Base-by-base conservation (phyloP, 2,113 vertebrate species). In the Microcebus tavaratra region DNA sequence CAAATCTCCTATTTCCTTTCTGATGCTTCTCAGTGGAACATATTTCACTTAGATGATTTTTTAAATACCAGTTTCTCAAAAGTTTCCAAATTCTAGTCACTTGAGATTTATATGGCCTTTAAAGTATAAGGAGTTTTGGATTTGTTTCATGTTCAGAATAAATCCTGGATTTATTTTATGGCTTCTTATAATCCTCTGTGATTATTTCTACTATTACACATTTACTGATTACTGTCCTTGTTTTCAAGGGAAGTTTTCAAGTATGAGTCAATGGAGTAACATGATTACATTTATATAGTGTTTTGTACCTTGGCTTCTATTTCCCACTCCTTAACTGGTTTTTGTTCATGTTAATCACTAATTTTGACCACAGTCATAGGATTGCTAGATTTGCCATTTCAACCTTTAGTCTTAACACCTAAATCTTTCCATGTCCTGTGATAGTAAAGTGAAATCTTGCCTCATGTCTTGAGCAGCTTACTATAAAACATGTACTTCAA, bases 71-170 rank as follows among this genome's bases (percentile, higher is more conserved):
- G 8, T 67, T 85, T 83, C 85, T 81, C 25, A 31, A 67, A 14
- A 39, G 67, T 95, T 96, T 94, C 45, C 55, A 94, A 88, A 85
- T 95, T 82, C 31, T 82, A 68, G 31, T 96, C 73, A 78, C 59
- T 90, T 96, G 45, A 92, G 92, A 84, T 34, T 86, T 97, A 68
- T 9, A 13, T 1, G 90, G 61, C n/a, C 81, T 36, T 96, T 95
- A 70, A 94, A 97, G 91, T 92, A 14, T 90, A 97, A 97, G 79
- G 15, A 90, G 65, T 95, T 48, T 88, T 91, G 57, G n/a, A 93
- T 97, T 94, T 98, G 29, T 87, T 97, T 95, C 94, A 80, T 91
- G 70, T 91, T 82, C 67, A 96, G 68, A 78, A 68, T 96, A 96
- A 98, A 80, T 96, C 27, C 68, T 31, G 12, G 21, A 75, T 92